These are phyloP conservation scores for Pogonus chalceus DNA, from an alignment of 1,140 invertebrate species.

Conservation along the genomic window DNA sequence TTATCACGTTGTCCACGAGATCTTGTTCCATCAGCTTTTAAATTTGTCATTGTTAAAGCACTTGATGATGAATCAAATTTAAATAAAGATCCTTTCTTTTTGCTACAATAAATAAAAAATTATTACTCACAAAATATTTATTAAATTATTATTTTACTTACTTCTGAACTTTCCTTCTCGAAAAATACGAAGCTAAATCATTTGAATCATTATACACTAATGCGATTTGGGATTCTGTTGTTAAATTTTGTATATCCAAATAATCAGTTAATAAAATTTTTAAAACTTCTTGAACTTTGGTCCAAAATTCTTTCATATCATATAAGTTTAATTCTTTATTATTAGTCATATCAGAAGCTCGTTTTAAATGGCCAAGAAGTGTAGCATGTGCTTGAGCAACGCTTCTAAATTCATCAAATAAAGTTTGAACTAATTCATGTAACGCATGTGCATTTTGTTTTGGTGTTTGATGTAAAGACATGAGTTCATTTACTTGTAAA, in stretches of 20 bases:
- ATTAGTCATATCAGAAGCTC: constrained; percentile 44
- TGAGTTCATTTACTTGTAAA: constrained; percentile 55
- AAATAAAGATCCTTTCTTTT: constrained; percentile 53
- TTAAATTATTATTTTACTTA: constrained; percentile 25
- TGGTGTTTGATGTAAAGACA: constrained; percentile 26
- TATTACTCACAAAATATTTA: constrained; percentile 10
- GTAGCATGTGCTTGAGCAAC: constrained; percentile 59
- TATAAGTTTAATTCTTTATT: constrained; percentile 52
- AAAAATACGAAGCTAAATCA: constrained; percentile 57
- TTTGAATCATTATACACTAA: constrained; percentile 45
- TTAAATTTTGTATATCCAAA: constrained; percentile 65
- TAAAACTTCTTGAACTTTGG: constrained; percentile 77
- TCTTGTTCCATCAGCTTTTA: constrained; percentile 43
- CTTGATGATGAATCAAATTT: constrained; percentile 73
- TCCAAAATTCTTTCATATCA: constrained; percentile 78
- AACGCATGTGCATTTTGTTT: constrained; percentile 36
- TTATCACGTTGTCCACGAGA: constrained; percentile 35
- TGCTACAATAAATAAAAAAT: constrained; percentile 30
- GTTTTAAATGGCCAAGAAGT: constrained; percentile 50
- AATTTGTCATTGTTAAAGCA: constrained; percentile 55
- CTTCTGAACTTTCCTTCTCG: constrained; percentile 52
- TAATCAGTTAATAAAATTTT: constrained; percentile 70
- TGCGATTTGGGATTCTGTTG: constrained; percentile 47
- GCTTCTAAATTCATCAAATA: constrained; percentile 65
- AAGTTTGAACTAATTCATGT: constrained; percentile 47